phyloP scores from a whole-genome alignment of 2,888 invertebrate species.

The Aleiodes testaceus region DNA sequence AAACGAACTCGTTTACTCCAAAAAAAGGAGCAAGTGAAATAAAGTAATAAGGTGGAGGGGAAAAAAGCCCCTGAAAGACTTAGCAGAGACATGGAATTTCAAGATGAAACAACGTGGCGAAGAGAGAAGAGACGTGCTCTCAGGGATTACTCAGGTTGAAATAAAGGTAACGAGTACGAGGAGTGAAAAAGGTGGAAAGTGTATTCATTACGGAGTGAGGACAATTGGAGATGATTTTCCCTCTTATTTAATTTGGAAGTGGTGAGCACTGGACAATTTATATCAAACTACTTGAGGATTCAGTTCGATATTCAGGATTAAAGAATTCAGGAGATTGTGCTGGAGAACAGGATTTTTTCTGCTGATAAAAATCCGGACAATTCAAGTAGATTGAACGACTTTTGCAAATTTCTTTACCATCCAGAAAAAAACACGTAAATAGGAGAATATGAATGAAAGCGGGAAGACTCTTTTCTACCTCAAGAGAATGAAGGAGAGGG shows the following conservation, averaged over 20 bases:
- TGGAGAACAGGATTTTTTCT: no score
- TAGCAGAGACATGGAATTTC: background rate
- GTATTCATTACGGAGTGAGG: no score
- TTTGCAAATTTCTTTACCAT: background rate
- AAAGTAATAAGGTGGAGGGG: background rate
- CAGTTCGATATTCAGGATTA: no score
- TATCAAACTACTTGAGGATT: no score
- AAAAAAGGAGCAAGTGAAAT: background rate
- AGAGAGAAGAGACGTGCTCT: no score
- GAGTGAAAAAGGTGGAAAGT: slow-evolving; percentile 10
- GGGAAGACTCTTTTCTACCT: background rate
- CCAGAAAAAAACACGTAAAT: slow-evolving; percentile 4
- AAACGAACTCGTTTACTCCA: slow-evolving; percentile 20
- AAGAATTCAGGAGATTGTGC: no score
- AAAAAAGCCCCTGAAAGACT: background rate
- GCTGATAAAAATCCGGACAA: slow-evolving; percentile 15
- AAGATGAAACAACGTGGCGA: no score
- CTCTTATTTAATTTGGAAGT: no score
- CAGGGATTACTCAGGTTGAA: background rate
- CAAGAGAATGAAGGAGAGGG: no score
- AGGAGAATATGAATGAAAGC: background rate
- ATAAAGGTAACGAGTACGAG: slow-evolving; percentile 2
- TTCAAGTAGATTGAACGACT: slow-evolving; percentile 19
- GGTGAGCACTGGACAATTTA: no score
- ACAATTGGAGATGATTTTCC: no score